A percentile compares a stretch with the other conserved stretches of the same genome.
Conservation (phyloP, 53 echinoderm and acorn worm species). For the Luidia sarsii region DNA sequence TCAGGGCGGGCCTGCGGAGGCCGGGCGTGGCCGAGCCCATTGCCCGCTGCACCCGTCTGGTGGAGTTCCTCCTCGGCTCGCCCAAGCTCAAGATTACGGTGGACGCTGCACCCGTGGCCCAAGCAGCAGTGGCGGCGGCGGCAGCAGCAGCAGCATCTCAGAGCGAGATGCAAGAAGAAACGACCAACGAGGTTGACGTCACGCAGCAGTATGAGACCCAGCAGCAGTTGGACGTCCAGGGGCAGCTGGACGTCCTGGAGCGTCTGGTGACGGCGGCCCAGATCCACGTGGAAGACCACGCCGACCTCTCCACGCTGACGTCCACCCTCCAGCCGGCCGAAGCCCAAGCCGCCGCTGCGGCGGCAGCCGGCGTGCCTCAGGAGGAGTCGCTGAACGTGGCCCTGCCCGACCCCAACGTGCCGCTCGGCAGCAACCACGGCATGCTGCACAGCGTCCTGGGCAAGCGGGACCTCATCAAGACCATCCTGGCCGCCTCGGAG, state of each 20-base stretch:
- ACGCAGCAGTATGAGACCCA: conserved; percentile 37
- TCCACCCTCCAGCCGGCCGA: no score
- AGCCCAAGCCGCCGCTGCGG: not conserved
- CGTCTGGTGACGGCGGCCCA: conserved; percentile 39
- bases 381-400: conserved; percentile 22
- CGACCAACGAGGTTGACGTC: conserved; percentile 23
- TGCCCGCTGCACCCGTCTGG: not conserved
- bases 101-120: not conserved
- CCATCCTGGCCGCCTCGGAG: conserved; percentile 26
- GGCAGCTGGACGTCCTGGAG: conserved; percentile 45
- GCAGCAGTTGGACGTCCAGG: conserved; percentile 42
- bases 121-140: not conserved
- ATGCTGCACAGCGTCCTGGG: conserved; percentile 29
- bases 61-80: conserved; percentile 26
- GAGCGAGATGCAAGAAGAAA: not conserved
- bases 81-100: conserved; percentile 28
- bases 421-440: conserved; percentile 34
- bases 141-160: not conserved
- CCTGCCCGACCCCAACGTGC: conserved; percentile 30
- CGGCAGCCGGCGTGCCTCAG: not conserved
- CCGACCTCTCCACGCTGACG: conserved; percentile 17
- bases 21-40: conserved; percentile 11
- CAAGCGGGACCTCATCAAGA: conserved; percentile 30
- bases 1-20: conserved; percentile 28
- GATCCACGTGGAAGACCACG: conserved; percentile 42